These are phyloP conservation scores for Sorex maritimensis DNA, from an alignment of 2,797 vertebrate species.

Conservation along the genomic window DNA sequence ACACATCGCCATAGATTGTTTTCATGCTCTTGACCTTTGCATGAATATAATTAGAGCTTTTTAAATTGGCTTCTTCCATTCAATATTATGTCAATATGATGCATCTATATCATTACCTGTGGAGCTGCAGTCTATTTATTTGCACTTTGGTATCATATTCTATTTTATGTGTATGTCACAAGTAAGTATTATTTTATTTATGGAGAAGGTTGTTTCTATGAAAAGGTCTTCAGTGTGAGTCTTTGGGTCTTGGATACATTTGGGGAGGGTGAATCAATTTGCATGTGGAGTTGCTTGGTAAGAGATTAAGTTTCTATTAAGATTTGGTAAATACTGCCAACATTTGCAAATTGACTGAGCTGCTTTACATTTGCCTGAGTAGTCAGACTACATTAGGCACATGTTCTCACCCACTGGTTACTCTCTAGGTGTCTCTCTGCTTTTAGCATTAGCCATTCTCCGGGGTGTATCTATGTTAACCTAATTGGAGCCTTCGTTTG, in stretches of 20 bases:
- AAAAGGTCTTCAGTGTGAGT: neutral
- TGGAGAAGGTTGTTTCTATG: neutral
- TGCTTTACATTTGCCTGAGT: neutral
- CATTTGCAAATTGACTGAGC: neutral
- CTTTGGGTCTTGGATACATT: neutral
- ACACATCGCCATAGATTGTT: neutral
- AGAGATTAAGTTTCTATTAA: neutral
- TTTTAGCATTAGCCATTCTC: neutral
- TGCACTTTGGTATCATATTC: conserved; percentile 2
- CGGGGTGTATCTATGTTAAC: neutral
- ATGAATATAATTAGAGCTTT: neutral
- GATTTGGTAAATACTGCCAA: neutral
- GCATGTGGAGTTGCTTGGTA: neutral
- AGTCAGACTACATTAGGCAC: neutral
- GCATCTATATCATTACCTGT: neutral
- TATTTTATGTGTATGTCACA: conserved; percentile 6
- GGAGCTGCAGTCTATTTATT: neutral
- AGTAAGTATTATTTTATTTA: neutral
- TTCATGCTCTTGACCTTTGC: neutral
- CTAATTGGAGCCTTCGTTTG: neutral
- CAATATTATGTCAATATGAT: neutral
- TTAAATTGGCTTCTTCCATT: conserved; percentile 7
- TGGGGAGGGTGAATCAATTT: conserved; percentile 2
- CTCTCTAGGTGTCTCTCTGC: neutral
- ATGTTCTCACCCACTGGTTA: neutral